Evolutionary conservation across 2,797 vertebrate genomes (phyloP).

Genomic region (Hephaestus fuliginosus): DNA sequence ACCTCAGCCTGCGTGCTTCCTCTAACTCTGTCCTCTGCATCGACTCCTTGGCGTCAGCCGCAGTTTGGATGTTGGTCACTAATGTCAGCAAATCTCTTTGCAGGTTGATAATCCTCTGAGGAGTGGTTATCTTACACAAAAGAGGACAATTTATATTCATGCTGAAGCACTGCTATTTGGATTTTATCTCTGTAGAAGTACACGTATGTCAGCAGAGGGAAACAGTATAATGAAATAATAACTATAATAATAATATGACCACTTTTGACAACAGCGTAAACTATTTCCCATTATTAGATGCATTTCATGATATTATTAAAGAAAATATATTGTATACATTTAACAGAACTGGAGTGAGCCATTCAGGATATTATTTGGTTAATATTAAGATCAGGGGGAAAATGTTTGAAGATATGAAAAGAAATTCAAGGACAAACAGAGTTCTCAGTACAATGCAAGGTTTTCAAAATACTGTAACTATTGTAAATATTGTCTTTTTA

Average conservation of each 20-base stretch:
- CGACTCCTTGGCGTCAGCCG: constrained; percentile 84
- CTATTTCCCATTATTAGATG: too few relatives aligned
- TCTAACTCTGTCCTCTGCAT: constrained; percentile 82
- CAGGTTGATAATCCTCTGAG: constrained; percentile 84
- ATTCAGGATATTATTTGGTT: too few relatives aligned
- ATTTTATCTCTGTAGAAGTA: too few relatives aligned
- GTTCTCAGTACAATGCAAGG: too few relatives aligned
- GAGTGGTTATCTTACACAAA: neutral
- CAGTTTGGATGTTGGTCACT: constrained; percentile 88
- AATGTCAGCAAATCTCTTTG: constrained; percentile 80
- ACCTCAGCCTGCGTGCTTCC: constrained; percentile 85
- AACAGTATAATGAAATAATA: neutral
- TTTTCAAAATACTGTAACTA: too few relatives aligned
- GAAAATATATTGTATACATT: neutral
- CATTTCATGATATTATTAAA: neutral
- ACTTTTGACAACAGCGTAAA: neutral
- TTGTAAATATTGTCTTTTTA: too few relatives aligned
- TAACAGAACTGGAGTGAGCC: neutral
- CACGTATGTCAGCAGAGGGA: neutral
- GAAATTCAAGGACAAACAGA: too few relatives aligned
- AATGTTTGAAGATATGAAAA: too few relatives aligned
- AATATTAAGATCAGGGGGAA: too few relatives aligned
- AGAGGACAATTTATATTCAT: neutral
- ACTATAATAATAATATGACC: neutral
- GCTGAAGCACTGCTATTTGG: neutral